Evolutionary conservation across 2,888 invertebrate genomes (phyloP).

Genomic region (Gandaritis pyraliata): DNA sequence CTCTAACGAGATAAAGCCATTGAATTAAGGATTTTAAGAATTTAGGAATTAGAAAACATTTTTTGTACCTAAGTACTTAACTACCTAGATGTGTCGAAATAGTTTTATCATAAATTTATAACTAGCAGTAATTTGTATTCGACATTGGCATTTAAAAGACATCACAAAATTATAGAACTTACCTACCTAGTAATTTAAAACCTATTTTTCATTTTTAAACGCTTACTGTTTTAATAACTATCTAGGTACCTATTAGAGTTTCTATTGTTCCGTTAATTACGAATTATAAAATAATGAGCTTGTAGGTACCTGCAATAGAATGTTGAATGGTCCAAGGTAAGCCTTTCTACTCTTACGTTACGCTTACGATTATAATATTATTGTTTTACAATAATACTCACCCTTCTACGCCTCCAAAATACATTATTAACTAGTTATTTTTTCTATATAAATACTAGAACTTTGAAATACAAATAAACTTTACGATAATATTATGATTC

Average conservation of each 20-base stretch:
- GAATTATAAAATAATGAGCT: slow-evolving; percentile 51
- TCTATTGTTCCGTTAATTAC: slow-evolving; percentile 28
- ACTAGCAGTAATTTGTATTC: slow-evolving; percentile 5
- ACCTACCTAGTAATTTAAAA: background rate
- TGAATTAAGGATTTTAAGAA: too few relatives aligned
- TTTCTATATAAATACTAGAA: background rate
- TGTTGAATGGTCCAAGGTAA: slow-evolving; percentile 67
- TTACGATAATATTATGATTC: slow-evolving; percentile 10
- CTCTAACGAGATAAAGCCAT: too few relatives aligned
- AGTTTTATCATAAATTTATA: too few relatives aligned
- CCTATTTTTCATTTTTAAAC: too few relatives aligned
- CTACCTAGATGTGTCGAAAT: background rate
- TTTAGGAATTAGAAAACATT: too few relatives aligned
- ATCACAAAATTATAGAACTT: background rate
- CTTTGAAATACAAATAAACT: slow-evolving; percentile 5
- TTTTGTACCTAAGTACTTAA: background rate
- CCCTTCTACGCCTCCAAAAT: slow-evolving; percentile 79
- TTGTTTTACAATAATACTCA: slow-evolving; percentile 51
- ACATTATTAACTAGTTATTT: slow-evolving; percentile 45
- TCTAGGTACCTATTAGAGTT: too few relatives aligned
- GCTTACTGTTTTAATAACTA: too few relatives aligned
- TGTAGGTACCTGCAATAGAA: slow-evolving; percentile 46
- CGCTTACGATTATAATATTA: slow-evolving; percentile 26
- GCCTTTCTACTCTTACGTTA: slow-evolving; percentile 71
- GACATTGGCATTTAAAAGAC: slow-evolving; percentile 55